phyloP scores from a whole-genome alignment of 2,797 vertebrate genomes.

The Pangasius larnaudii region DNA sequence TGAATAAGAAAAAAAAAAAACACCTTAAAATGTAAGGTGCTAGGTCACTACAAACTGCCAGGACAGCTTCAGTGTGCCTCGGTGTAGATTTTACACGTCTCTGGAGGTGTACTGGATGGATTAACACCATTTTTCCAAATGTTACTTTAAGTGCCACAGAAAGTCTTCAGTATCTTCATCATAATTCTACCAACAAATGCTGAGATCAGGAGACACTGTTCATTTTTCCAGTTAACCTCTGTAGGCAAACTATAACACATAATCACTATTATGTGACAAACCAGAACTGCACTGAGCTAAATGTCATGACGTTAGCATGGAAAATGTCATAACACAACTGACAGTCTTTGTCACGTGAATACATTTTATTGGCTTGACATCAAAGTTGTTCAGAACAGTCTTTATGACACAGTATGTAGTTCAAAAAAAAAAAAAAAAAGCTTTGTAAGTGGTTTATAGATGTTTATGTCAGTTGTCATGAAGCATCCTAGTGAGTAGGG shows the following conservation, averaged over 20 bases:
- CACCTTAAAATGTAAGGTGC: not conserved
- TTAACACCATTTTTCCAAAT: not conserved
- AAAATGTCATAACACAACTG: not conserved
- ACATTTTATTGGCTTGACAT: not conserved
- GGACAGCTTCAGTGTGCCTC: not conserved
- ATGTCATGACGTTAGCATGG: not conserved
- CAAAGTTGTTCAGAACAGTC: no score
- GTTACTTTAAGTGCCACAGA: not conserved
- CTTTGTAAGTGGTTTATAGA: not conserved
- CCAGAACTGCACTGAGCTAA: not conserved
- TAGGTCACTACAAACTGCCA: not conserved
- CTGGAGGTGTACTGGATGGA: not conserved
- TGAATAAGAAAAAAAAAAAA: not conserved
- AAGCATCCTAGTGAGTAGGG: not conserved
- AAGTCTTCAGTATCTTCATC: not conserved
- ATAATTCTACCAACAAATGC: not conserved
- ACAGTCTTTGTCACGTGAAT: not conserved
- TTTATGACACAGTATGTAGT: no score
- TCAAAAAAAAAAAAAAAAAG: not conserved
- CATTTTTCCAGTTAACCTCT: not conserved
- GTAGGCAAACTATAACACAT: not conserved
- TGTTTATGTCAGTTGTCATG: not conserved
- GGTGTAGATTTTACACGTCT: not conserved
- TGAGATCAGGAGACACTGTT: not conserved
- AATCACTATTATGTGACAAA: not conserved